Conservation (phyloP, 2,888 invertebrate genomes). For the Drosophila tanythrix region DNA sequence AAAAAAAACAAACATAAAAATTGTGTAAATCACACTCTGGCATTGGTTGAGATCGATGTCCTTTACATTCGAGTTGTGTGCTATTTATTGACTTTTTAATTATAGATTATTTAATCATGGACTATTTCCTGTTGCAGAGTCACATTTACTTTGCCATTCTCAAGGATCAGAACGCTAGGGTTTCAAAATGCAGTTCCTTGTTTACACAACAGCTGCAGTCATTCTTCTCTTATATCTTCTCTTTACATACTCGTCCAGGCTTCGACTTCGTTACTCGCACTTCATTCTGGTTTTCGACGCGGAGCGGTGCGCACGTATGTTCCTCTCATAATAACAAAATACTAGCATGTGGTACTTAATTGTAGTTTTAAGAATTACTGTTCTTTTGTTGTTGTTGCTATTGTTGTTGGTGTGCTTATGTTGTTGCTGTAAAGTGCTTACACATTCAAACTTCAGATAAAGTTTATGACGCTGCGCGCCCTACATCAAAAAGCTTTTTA, state of each 20-base stretch:
- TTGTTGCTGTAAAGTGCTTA: neutral
- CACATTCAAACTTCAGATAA: conserved; percentile 14
- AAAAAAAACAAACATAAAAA: neutral
- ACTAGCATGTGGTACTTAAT: conserved; percentile 24
- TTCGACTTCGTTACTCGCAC: neutral
- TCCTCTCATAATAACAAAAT: neutral
- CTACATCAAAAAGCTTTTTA: conserved; percentile 12
- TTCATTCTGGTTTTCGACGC: conserved; percentile 30
- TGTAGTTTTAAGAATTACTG: conserved; percentile 3
- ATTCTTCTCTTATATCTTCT: conserved; percentile 6
- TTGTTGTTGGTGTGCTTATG: neutral
- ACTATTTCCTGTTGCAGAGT: neutral
- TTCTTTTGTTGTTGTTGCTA: conserved; percentile 15
- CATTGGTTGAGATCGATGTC: conserved; percentile 15
- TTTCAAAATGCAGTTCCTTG: conserved; percentile 5
- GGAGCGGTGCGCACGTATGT: conserved; percentile 5
- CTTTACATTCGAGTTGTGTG: conserved; percentile 4
- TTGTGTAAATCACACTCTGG: conserved; percentile 10
- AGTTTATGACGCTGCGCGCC: conserved; percentile 13
- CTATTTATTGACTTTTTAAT: neutral
- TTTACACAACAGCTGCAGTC: conserved; percentile 13
- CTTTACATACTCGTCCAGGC: conserved; percentile 1
- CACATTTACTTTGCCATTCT: neutral
- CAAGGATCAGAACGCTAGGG: neutral
- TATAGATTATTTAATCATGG: neutral